Evolutionary conservation across 2,888 invertebrate species (phyloP), one percentile per base, ranked within the genome.

Genomic region (Anarsia innoxiella): DNA sequence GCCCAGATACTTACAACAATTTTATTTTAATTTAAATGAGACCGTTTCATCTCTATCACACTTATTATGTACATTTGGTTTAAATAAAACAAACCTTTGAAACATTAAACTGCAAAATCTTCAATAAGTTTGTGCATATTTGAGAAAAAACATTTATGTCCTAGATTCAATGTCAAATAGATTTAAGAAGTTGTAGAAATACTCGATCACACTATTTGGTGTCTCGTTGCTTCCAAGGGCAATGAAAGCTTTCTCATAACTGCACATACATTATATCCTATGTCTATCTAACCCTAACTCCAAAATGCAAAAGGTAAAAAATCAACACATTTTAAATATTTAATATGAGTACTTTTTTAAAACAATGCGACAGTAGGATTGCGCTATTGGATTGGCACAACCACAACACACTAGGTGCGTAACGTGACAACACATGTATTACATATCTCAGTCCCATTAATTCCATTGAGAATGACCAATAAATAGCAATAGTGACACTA

Each of bases 1-100:
- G 45, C 36, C 23, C 28, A 45, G 47, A 48, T 79, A 73, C 82
- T 82, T 83, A 82, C 79, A 79, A 79, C 79, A 79, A 80, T 63
- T 83, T 83, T 80, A 80, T 82, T 83, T 83, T 77, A 76, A 78
- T 83, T 83, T 77, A 76, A 79, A 79, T 80, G 83, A 84, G 83
- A 84, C 83, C 71, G 70, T 80, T 79, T 72, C 80, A 79, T 84
- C 83, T 83, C 83, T 84, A 84, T 84, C 83, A 84, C 83, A 84
- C 83, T 75, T 82, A 72, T 66, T 72, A 83, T 84, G 80, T 83
- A 84, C 83, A 83, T 78, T 82, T 82, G 80, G 83, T 82, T 82
- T 78, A 67, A 80, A 77, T 78, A 80, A 79, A 84, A 82, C 76
- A 82, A 82, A 82, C 79, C 75, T 68, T 61, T 69, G 66, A 76